Percentiles rank a stretch among this genome's conserved stretches.
phyloP scores from a whole-genome alignment of 2,113 vertebrate species.

The Forbesichthys papilliferus region DNA sequence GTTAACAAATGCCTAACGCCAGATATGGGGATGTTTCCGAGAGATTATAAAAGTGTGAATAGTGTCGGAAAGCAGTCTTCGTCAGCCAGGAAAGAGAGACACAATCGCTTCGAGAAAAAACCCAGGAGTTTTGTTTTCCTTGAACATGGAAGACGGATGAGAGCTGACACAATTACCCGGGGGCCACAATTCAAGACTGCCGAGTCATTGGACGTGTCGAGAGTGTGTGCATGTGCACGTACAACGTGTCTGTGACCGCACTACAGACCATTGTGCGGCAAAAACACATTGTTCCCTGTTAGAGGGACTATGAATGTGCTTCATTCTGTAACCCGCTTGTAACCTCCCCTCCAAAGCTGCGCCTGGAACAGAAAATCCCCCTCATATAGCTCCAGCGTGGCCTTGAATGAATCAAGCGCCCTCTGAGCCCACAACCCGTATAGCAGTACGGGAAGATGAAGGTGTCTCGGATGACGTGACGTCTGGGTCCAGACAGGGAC shows the following conservation, averaged over 20 bases:
- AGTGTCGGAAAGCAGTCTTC: not conserved
- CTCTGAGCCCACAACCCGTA: too few relatives aligned
- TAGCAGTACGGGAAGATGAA: too few relatives aligned
- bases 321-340: too few relatives aligned
- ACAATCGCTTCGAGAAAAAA: not conserved
- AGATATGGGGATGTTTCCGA: too few relatives aligned
- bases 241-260: not conserved
- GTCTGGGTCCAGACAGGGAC: not conserved
- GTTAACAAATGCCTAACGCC: too few relatives aligned
- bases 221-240: slow-evolving; percentile 1
- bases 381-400: too few relatives aligned
- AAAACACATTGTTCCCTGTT: slow-evolving; percentile 46
- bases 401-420: too few relatives aligned
- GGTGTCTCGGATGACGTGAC: not conserved
- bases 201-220: slow-evolving; percentile 13
- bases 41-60: too few relatives aligned
- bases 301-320: slow-evolving; percentile 1
- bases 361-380: too few relatives aligned
- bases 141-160: slow-evolving; percentile 40
- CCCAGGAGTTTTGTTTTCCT: slow-evolving; percentile 24
- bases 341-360: too few relatives aligned
- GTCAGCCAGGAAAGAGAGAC: slow-evolving; percentile 17
- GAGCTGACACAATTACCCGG: slow-evolving; percentile 30
- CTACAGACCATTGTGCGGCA: too few relatives aligned
- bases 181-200: slow-evolving; percentile 16